Conservation (phyloP, 2,113 vertebrate genomes). For the Haliaeetus leucogaster region DNA sequence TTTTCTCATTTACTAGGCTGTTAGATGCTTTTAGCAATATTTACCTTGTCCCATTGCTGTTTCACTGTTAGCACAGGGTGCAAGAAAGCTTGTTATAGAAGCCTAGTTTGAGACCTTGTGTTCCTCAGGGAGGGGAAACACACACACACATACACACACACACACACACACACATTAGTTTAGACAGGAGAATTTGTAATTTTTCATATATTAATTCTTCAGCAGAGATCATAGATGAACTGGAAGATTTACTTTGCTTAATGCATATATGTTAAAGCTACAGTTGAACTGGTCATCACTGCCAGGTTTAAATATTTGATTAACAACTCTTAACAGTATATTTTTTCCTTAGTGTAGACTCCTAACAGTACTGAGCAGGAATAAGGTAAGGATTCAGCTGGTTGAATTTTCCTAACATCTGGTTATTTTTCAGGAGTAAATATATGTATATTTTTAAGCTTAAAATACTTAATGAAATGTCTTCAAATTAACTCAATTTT, state of each 20-base stretch:
- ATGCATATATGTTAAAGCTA: not conserved
- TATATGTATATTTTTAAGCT: not conserved
- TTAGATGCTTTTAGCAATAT: not conserved
- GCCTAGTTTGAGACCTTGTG: not conserved
- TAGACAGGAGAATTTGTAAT: not conserved
- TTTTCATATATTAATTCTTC: not conserved
- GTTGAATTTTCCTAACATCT: not conserved
- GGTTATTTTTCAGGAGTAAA: not conserved
- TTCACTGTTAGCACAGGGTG: not conserved
- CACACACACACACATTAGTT: not conserved
- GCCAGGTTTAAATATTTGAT: not conserved
- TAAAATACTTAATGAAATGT: not conserved
- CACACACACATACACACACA: not conserved
- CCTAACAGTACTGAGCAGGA: not conserved
- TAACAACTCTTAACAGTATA: not conserved
- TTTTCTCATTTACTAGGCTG: not conserved
- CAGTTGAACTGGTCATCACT: not conserved
- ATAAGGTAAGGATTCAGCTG: not conserved
- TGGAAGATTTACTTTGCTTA: not conserved
- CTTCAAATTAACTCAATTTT: not conserved
- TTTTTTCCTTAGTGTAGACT: not conserved
- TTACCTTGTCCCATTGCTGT: not conserved
- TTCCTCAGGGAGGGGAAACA: not conserved
- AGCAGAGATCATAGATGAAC: not conserved
- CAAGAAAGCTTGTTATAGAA: not conserved